These are phyloP conservation scores for Oreochromis mossambicus DNA, from an alignment of 2,797 vertebrate species.

Conservation along the genomic window DNA sequence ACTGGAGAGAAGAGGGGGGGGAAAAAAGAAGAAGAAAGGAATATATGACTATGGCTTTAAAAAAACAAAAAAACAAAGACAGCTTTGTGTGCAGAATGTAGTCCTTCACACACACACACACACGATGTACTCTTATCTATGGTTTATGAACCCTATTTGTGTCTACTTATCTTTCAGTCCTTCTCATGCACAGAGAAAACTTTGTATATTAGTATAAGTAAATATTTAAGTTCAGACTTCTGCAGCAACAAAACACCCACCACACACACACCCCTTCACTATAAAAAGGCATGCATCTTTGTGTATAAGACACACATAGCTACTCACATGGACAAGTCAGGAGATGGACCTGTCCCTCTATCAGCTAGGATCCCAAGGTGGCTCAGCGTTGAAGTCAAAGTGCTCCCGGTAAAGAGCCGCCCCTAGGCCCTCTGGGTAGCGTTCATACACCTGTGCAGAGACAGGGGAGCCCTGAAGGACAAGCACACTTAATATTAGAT, in stretches of 20 bases:
- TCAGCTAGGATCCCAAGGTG: conserved; percentile 99
- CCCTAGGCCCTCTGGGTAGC: conserved; percentile 97
- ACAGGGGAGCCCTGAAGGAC: conserved; percentile 77
- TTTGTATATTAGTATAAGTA: background rate
- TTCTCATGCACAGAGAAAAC: background rate
- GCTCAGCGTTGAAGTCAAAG: conserved; percentile 99
- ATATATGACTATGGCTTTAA: background rate
- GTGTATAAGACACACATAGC: background rate
- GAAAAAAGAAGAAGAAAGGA: background rate
- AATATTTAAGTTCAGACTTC: background rate
- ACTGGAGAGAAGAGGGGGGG: conserved; percentile 68
- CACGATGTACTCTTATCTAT: background rate
- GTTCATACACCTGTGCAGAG: conserved; percentile 96
- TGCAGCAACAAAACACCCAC: background rate
- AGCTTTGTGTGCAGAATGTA: background rate
- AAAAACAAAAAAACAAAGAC: background rate
- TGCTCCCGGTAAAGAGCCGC: conserved; percentile 99
- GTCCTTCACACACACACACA: background rate
- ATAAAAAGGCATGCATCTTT: background rate
- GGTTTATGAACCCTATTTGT: background rate
- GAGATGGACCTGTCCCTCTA: conserved; percentile 99
- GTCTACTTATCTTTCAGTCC: background rate
- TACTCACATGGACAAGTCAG: conserved; percentile 99
- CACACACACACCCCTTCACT: background rate
- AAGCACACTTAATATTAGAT: background rate